A percentile compares a stretch with the other conserved stretches of the same genome.
Conservation (phyloP, 1,140 invertebrate species). For the Radopholus similis region DNA sequence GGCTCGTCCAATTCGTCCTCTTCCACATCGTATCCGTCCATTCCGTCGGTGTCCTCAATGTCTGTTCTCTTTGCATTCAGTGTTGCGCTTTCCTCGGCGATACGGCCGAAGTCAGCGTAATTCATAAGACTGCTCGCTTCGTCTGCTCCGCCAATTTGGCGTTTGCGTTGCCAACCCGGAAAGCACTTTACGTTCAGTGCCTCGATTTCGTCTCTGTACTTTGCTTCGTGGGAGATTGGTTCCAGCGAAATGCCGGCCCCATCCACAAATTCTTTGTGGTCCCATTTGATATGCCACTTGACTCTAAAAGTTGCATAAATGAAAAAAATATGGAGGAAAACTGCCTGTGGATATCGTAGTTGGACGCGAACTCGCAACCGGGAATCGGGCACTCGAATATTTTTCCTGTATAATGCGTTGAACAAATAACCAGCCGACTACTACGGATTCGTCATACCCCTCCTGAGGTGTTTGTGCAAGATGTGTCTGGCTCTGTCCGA, state of each 20-base stretch:
- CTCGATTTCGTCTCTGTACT: slow-evolving; percentile 48
- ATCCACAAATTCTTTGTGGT: slow-evolving; percentile 14
- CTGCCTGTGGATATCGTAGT: slow-evolving; percentile 50
- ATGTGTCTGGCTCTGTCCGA: slow-evolving; percentile 51
- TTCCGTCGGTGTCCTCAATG: too few species aligned
- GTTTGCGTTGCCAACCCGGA: slow-evolving; percentile 40
- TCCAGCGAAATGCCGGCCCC: slow-evolving; percentile 14
- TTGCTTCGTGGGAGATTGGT: slow-evolving; percentile 46
- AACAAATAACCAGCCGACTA: not conserved
- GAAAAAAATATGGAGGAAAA: too few species aligned
- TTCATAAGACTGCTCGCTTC: not conserved
- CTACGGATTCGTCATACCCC: not conserved
- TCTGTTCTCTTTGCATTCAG: too few species aligned
- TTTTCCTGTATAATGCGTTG: not conserved
- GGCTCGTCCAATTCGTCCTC: not conserved
- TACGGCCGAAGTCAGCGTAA: too few species aligned
- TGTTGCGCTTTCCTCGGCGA: too few species aligned
- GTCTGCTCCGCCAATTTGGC: slow-evolving; percentile 22
- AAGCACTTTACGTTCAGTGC: slow-evolving; percentile 51
- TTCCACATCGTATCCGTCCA: not conserved
- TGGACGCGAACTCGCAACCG: slow-evolving; percentile 44
- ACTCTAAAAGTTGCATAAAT: too few species aligned
- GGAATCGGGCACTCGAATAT: slow-evolving; percentile 51
- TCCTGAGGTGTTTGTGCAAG: slow-evolving; percentile 43
- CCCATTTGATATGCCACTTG: slow-evolving; percentile 50